A percentile compares a stretch with the other conserved stretches of the same genome.
These are phyloP conservation scores for Alloscopus bannaensis DNA, from an alignment of 2,888 invertebrate species.

Conservation along the genomic window DNA sequence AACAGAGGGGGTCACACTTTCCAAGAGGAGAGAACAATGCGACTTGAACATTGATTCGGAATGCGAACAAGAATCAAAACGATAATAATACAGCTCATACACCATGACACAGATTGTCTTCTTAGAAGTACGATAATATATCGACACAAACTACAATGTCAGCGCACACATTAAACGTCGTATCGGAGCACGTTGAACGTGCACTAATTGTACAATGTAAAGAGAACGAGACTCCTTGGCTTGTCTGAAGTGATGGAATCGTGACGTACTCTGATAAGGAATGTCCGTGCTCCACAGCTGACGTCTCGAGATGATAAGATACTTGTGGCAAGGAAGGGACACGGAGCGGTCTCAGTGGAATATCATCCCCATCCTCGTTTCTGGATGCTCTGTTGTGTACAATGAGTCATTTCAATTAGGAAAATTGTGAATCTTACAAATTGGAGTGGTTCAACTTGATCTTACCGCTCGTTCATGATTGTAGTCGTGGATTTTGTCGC, in stretches of 20 bases:
- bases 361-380: conserved; percentile 80
- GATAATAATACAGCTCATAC: too few species aligned
- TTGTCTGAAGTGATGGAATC: too few species aligned
- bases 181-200: too few species aligned
- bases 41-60: neutral
- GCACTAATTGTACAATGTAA: too few species aligned
- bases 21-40: neutral
- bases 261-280: conserved; percentile 60
- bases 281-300: conserved; percentile 37
- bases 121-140: too few species aligned
- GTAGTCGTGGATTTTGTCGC: conserved; percentile 59
- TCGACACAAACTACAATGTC: too few species aligned
- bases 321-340: conserved; percentile 78
- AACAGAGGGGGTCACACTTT: neutral
- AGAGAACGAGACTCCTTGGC: too few species aligned
- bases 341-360: conserved; percentile 83
- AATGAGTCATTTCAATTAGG: neutral
- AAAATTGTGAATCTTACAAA: too few species aligned
- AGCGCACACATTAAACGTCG: too few species aligned
- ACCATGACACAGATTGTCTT: too few species aligned
- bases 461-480: conserved; percentile 70
- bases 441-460: neutral
- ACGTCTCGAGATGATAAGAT: conserved; percentile 44
- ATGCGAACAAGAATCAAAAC: too few species aligned
- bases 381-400: conserved; percentile 66